Percentiles rank a stretch among this genome's conserved stretches.
These are phyloP conservation scores for Nibea coibor DNA, from an alignment of 2,113 vertebrate genomes.

Conservation along the genomic window DNA sequence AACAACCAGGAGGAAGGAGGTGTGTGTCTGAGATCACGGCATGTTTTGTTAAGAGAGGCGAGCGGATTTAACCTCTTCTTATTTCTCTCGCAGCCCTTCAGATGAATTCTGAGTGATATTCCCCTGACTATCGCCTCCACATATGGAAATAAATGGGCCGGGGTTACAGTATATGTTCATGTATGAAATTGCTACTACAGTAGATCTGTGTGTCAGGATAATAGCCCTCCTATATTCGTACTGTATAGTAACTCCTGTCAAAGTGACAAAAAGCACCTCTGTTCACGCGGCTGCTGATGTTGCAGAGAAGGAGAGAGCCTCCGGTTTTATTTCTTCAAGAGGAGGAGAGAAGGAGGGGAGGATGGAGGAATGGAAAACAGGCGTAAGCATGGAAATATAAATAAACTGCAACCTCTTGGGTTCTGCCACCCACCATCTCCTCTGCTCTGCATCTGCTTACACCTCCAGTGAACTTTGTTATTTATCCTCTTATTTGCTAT, in stretches of 20 bases:
- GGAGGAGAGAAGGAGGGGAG: constrained; percentile 11
- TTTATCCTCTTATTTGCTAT: constrained; percentile 49
- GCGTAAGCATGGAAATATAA: constrained; percentile 71
- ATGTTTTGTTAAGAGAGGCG: neutral
- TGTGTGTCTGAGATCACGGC: constrained; percentile 12
- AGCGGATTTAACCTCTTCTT: neutral
- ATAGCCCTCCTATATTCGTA: constrained; percentile 44
- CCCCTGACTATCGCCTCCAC: neutral
- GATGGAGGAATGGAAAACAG: constrained; percentile 52
- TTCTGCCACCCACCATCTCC: constrained; percentile 63
- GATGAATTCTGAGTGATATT: constrained; percentile 30
- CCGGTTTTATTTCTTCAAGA: constrained; percentile 62
- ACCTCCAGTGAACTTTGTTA: constrained; percentile 63
- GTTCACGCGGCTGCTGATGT: constrained; percentile 69
- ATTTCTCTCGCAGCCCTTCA: constrained; percentile 5
- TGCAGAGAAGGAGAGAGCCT: constrained; percentile 68
- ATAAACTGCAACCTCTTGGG: constrained; percentile 74
- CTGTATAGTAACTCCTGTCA: constrained; percentile 67
- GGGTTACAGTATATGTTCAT: constrained; percentile 54
- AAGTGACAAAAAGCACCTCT: constrained; percentile 70
- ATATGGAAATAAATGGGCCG: constrained; percentile 48
- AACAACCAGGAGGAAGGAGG: neutral
- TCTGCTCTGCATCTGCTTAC: constrained; percentile 61
- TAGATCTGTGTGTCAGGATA: constrained; percentile 37
- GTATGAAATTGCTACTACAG: constrained; percentile 55